A percentile compares a stretch with the other conserved stretches of the same genome.
phyloP scores from a whole-genome alignment of 92 coral and sea anemone species.

The Actinernus sp. region DNA sequence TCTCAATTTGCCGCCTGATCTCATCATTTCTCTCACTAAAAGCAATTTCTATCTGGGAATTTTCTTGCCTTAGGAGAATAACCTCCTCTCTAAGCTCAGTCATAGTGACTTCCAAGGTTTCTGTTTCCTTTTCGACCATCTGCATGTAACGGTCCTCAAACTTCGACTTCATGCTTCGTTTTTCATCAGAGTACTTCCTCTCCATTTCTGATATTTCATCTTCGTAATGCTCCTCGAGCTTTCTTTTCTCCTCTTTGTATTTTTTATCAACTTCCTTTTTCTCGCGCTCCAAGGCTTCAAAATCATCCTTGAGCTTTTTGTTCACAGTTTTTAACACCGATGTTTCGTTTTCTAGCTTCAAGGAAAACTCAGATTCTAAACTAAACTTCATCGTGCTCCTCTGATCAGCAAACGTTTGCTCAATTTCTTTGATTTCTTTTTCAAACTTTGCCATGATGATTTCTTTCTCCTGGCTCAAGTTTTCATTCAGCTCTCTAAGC shows the following conservation, averaged over 20 bases:
- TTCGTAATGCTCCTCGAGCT: constrained; percentile 83
- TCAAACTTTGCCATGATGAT: constrained; percentile 86
- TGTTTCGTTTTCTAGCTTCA: constrained; percentile 90
- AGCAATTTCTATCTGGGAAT: constrained; percentile 67
- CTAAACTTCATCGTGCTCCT: constrained; percentile 72
- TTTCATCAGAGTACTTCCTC: constrained; percentile 76
- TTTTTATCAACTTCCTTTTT: constrained; percentile 82
- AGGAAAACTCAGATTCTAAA: constrained; percentile 83
- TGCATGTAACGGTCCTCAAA: constrained; percentile 81
- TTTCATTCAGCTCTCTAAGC: constrained; percentile 89
- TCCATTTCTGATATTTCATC: constrained; percentile 89
- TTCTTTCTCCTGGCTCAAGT: constrained; percentile 89
- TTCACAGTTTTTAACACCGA: constrained; percentile 77
- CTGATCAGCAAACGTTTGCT: constrained; percentile 83
- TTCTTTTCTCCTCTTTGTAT: constrained; percentile 85
- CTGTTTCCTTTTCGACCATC: constrained; percentile 68
- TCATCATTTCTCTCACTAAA: constrained; percentile 79
- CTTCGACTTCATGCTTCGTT: constrained; percentile 65
- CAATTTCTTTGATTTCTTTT: constrained; percentile 90
- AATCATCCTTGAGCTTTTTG: constrained; percentile 82
- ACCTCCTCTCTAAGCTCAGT: constrained; percentile 76
- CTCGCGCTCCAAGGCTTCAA: constrained; percentile 83
- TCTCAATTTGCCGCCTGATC: constrained; percentile 69
- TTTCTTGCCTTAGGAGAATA: constrained; percentile 76
- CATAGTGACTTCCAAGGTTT: constrained; percentile 71